These are phyloP conservation scores for Urocitellus parryii DNA, from an alignment of 2,113 vertebrate genomes.

Conservation along the genomic window DNA sequence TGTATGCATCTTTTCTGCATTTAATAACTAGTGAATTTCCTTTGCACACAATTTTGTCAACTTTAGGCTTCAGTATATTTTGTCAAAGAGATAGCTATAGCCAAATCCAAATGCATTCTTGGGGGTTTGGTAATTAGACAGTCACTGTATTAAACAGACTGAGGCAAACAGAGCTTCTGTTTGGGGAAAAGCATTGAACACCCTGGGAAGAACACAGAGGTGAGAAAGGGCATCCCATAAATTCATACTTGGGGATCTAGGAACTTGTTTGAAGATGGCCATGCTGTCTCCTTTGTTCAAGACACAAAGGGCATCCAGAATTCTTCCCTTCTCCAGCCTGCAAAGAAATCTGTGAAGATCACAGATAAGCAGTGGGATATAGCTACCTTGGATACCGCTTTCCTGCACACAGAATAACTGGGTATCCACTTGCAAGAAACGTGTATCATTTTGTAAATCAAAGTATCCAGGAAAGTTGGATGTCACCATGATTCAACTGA, in stretches of 20 bases:
- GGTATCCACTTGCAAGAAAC: not conserved
- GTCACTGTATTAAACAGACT: not conserved
- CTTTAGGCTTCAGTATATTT: not conserved
- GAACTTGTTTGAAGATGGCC: conserved; percentile 52
- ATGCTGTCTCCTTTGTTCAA: conserved; percentile 64
- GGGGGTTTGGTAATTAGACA: conserved; percentile 20
- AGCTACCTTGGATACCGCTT: not conserved
- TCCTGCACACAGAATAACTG: not conserved
- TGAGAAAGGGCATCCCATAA: conserved; percentile 25
- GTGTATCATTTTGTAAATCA: conserved; percentile 45
- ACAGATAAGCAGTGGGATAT: conserved; percentile 34
- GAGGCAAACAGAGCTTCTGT: not conserved
- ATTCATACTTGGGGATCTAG: conserved; percentile 5
- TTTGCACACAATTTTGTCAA: not conserved
- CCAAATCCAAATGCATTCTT: not conserved
- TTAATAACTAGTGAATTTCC: not conserved
- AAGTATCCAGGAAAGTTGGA: conserved; percentile 27
- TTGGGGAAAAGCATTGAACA: conserved; percentile 46
- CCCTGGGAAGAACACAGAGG: not conserved
- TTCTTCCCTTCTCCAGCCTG: not conserved
- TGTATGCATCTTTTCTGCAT: not conserved
- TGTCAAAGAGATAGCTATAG: not conserved
- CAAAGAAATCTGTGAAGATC: conserved; percentile 61
- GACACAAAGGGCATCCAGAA: conserved; percentile 36
- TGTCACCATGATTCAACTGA: conserved; percentile 6